Evolutionary conservation across 2,797 vertebrate species (phyloP), one percentile per base, ranked within the genome.

Genomic region (Nannoperca australis): DNA sequence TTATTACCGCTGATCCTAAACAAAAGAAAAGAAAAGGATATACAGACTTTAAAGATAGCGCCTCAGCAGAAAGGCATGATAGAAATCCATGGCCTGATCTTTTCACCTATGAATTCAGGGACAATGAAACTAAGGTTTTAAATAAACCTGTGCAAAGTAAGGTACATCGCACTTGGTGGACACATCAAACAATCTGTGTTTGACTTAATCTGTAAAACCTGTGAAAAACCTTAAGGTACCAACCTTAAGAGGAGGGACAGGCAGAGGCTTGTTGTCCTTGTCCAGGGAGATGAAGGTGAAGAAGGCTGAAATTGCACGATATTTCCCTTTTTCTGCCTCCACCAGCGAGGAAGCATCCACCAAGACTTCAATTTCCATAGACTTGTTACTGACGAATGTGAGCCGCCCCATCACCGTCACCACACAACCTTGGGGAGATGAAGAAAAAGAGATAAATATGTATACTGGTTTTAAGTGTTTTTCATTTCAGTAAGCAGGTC

Each of bases 291-390:
- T 97, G 0, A 94, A 99, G 80, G 96, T 98, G 91, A 99, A 98
- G 94, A 97, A 98, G 69, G 97, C 98, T 3, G 96, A 98, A 84
- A 97, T 97, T 0, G 97, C 97, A 0, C 97, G 95, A 86, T 96
- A 97, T 66, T 93, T 95, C 55, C 92, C 95, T 76, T 93, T 92
- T 0, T 93, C 84, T 17, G 88, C 81, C 0, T 96, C 95, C 70
- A 96, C 82, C 53, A 98, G 89, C 0, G 95, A 95, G 84, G 96
- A 93, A 0, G 95, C 97, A 0, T 99, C 98, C 54, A 98, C 98
- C 82, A 98, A 91, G 73, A 99, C 98, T 84, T 99, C 97, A 0
- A 99, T 98, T 81, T 99, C 98, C 97, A 99, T 98, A 36, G 98
- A 99, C 73, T 95, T 97, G 88, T 96, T 97, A 91, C 98, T 99